phyloP scores from a whole-genome alignment of 2,888 invertebrate species.

The Cosmia trapezina region DNA sequence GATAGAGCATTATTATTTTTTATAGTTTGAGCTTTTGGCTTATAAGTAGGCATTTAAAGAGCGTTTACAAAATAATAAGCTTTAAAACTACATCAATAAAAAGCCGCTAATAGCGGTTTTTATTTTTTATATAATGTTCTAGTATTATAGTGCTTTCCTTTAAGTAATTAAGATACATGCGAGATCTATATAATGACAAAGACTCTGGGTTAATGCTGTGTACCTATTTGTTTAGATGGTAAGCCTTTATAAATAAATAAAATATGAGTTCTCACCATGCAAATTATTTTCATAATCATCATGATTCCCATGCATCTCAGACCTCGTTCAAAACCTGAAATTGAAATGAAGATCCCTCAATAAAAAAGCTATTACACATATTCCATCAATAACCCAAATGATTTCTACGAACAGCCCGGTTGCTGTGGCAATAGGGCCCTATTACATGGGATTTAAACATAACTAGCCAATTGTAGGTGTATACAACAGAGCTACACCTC shows the following conservation, averaged over 20 bases:
- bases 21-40: too few species aligned
- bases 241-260: too few species aligned
- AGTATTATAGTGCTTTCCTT: too few species aligned
- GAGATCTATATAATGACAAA: too few species aligned
- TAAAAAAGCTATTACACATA: not conserved
- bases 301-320: not conserved
- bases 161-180: too few species aligned
- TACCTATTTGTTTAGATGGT: too few species aligned
- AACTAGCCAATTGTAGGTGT: not conserved
- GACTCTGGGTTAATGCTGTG: too few species aligned
- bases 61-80: not conserved
- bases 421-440: not conserved
- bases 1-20: too few species aligned
- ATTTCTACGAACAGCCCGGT: not conserved
- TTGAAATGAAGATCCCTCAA: not conserved
- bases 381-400: not conserved
- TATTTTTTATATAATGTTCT: too few species aligned
- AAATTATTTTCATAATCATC: not conserved
- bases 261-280: not conserved
- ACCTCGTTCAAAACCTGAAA: not conserved
- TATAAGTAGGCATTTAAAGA: not conserved
- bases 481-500: not conserved
- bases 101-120: too few species aligned
- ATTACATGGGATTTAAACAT: not conserved
- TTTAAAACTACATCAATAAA: not conserved